Conservation (phyloP, 2,113 vertebrate species). For the Aldabrachelys gigantea region DNA sequence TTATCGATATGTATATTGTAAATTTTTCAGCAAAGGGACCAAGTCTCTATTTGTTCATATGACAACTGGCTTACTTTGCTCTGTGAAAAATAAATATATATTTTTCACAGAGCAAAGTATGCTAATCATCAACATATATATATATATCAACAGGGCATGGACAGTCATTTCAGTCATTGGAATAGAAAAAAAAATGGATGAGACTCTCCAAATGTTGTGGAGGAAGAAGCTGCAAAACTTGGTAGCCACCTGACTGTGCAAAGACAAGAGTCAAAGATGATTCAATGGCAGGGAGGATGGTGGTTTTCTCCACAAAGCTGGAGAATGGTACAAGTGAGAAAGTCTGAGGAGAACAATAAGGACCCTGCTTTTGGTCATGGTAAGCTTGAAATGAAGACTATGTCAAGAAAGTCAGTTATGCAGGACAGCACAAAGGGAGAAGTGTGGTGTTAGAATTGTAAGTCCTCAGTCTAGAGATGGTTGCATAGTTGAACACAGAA, state of each 20-base stretch:
- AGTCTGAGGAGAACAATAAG: not conserved
- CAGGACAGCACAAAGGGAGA: no score
- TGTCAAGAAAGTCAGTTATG: no score
- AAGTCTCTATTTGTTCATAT: no score
- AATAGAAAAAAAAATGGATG: not conserved
- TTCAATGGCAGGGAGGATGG: not conserved
- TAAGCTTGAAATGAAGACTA: no score
- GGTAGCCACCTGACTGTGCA: not conserved
- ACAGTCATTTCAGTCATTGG: not conserved
- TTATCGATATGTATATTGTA: not conserved
- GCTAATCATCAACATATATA: not conserved
- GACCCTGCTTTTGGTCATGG: not conserved
- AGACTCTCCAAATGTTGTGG: not conserved
- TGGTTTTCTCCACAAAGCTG: not conserved
- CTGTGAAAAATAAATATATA: not conserved
- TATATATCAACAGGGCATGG: not conserved
- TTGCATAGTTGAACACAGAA: no score
- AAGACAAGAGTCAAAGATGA: not conserved
- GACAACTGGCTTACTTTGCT: not conserved
- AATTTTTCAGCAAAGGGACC: not conserved
- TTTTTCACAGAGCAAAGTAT: no score
- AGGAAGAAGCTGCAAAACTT: not conserved
- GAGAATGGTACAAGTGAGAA: not conserved
- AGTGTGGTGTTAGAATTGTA: no score
- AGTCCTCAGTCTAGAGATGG: no score